Base-by-base conservation (phyloP, 2,797 vertebrate genomes). In the Cyprinella venusta region DNA sequence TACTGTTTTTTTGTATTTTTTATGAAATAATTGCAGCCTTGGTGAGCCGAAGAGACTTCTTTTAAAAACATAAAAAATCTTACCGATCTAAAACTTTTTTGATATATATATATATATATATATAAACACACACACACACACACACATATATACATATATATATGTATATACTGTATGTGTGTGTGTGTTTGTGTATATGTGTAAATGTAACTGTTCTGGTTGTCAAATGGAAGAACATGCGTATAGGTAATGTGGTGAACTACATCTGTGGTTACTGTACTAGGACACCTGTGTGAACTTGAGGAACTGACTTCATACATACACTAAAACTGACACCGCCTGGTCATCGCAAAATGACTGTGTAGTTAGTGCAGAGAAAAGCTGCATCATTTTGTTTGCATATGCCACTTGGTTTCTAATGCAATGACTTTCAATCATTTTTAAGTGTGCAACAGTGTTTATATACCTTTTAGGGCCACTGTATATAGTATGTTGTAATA, bases 201-300 rank as follows among this genome's bases (percentile, higher is more conserved):
- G 7, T 19, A 19, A 6, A 19, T 7, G 0, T 50, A 7, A 52
- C 2, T 52, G 36, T 12, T 67, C 65, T 40, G 5, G 36, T 63
- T 63, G 9, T 67, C 33, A 67, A 13, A 40, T 38, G 19, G 38
- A 42, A 69, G 38, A 42, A 69, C n/a, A 42, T 19, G 19, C 50
- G 36, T n/a, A 40, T 40, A 40, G 52, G 15, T 38, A 24, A 59
- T 75, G 52, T 40, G 72, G 33, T 76, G 21, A 24, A 40, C 13
- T 59, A 59, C 21, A 59, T 8, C 21, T 76, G 52, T 59, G 21
- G 52, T 40, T 59, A 59, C 72, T 59, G 52, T 30, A 45, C 56
- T 77, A 12, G 36, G 24, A 21, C n/a, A 77, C 36, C 56, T 77
- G 19, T n/a, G 50, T 75, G 12, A 59, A 75, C 52, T 38, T 75